A percentile compares a stretch with the other conserved stretches of the same genome.
phyloP scores from a whole-genome alignment of 2,113 vertebrate species.

The Neogobius melanostomus region DNA sequence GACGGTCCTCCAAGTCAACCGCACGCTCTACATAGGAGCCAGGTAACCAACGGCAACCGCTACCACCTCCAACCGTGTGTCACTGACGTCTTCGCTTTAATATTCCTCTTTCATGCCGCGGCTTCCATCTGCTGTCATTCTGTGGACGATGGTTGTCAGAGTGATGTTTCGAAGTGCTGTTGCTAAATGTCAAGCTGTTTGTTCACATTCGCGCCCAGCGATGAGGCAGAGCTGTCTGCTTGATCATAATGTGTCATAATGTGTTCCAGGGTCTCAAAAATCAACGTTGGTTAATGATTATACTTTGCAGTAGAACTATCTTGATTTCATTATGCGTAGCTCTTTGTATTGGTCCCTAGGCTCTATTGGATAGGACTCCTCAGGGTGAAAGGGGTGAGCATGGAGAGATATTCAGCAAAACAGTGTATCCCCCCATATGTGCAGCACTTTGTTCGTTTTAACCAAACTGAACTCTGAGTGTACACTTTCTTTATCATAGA shows the following conservation, averaged over 20 bases:
- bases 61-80: slow-evolving; percentile 60
- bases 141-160: slow-evolving; percentile 28
- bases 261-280: neutral
- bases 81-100: slow-evolving; percentile 46
- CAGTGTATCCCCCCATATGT: too few relatives aligned
- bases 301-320: neutral
- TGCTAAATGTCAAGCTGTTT: slow-evolving; percentile 55
- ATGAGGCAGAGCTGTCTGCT: neutral
- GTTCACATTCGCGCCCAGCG: slow-evolving; percentile 5
- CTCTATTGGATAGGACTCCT: too few relatives aligned
- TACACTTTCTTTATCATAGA: too few relatives aligned
- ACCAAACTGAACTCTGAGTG: too few relatives aligned
- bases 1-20: slow-evolving; percentile 90
- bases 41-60: slow-evolving; percentile 81
- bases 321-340: too few relatives aligned
- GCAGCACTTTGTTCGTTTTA: too few relatives aligned
- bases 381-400: too few relatives aligned
- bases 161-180: slow-evolving; percentile 21
- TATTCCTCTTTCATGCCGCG: slow-evolving; percentile 55
- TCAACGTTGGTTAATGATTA: neutral
- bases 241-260: neutral
- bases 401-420: too few relatives aligned
- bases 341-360: too few relatives aligned
- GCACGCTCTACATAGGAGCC: slow-evolving; percentile 93
- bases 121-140: slow-evolving; percentile 62